phyloP scores from a whole-genome alignment of 2,113 vertebrate species.

The Pseudolaguvia tuberculata region DNA sequence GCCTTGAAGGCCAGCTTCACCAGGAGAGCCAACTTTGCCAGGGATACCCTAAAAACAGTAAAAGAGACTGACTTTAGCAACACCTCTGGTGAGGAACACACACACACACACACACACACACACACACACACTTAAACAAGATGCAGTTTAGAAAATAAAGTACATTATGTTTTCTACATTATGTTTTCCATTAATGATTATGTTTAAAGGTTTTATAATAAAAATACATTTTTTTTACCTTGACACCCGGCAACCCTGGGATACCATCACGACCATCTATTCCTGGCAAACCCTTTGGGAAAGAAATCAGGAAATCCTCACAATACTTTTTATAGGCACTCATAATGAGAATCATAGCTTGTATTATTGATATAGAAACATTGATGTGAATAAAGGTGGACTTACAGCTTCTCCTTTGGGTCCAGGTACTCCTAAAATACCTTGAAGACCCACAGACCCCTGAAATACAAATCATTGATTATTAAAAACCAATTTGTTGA shows the following conservation, averaged over 20 bases:
- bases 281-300: slow-evolving; percentile 81
- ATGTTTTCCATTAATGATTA: neutral
- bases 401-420: slow-evolving; percentile 87
- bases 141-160: too few species aligned
- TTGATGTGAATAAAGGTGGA: slow-evolving; percentile 32
- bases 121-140: too few species aligned
- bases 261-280: slow-evolving; percentile 89
- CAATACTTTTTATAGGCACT: neutral
- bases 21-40: slow-evolving; percentile 85
- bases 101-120: too few species aligned
- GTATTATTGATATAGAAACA: neutral
- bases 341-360: neutral
- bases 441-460: slow-evolving; percentile 77
- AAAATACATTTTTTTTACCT: slow-evolving; percentile 65
- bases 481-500: neutral
- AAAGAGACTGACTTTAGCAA: slow-evolving; percentile 25
- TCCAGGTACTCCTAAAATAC: slow-evolving; percentile 84
- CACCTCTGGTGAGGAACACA: neutral
- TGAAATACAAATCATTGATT: slow-evolving; percentile 48
- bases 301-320: neutral
- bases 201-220: neutral
- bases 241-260: slow-evolving; percentile 85
- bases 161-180: too few species aligned
- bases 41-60: slow-evolving; percentile 77
- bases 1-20: slow-evolving; percentile 82